Base-by-base conservation (phyloP, 2,888 invertebrate species). In the Nomada goodeniana region DNA sequence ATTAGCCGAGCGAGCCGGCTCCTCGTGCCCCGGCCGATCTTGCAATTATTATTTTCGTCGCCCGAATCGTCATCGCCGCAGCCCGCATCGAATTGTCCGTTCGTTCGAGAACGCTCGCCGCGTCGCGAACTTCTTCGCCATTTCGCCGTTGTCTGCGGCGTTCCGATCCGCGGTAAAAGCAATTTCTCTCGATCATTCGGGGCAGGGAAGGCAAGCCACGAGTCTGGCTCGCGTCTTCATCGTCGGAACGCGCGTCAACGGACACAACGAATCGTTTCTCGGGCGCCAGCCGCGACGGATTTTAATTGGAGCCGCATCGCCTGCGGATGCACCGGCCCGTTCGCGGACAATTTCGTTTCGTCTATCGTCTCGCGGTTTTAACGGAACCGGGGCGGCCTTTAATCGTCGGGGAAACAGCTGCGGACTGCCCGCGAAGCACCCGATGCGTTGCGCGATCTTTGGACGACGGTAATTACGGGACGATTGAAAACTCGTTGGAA, bases 231-330 rank as follows among this genome's bases (percentile, higher is more conserved):
- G 47, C 13, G 47, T 47, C 47, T 53, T 53, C 9, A 10, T n/a
- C 11, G 15, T 23, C 20, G 42, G 7, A 29, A 50, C 50, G 52
- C 53, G 60, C 63, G 70, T 76, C 61, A 67, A 60, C 55, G 55
- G 26, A 57, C 47, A 29, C 64, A 29, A 67, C n/a, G n/a, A 55
- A 67, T 29, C 47, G 26, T 65, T 53, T 47, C 44, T 26, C 44
- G 15, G 9, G 10, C 42, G 47, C 11, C 9, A 20, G 47, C 53
- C 88, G 76, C 82, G 84, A 85, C 86, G 85, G 86, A 89, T 88
- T 88, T 89, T 89, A 88, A 89, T 89, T 88, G 88, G 84, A 88
- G 83, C 78, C 86, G 78, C 81, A 67, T 79, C 80, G 83, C 80
- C 74, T 74, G 29, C 55, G 29, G 81, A 77, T 74, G 42, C 20